Evolutionary conservation across 2,113 vertebrate species (phyloP), one percentile per base, ranked within the genome.

Genomic region (Lagenorhynchus albirostris): DNA sequence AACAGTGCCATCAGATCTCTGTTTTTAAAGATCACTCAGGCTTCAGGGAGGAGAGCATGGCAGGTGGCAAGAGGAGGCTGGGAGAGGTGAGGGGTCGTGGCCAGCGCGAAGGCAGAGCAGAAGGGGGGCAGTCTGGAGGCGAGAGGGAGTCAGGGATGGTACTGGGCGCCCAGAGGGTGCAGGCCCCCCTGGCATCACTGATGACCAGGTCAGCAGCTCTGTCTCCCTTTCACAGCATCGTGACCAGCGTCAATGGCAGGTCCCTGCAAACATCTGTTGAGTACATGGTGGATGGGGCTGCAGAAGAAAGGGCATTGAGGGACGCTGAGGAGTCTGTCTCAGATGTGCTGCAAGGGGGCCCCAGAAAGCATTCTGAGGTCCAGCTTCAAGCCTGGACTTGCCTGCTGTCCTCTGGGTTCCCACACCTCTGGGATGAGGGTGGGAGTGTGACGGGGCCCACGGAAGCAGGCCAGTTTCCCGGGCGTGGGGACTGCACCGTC

Each of bases 401-500:
- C 47, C 81, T n/a, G 81, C 55, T 13, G 8, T 29, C 55, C 80
- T 53, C 10, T 14, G 89, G 47, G 23, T 3, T 21, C 55, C 18
- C 44, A 68, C 15, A 36, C 23, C 62, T 26, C 0, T 0, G 4
- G 68, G 68, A 60, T 0, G 3, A 65, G 47, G 86, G 26, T 21
- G 2, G 33, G 38, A 5, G 20, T 18, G 13, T 33, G 74, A 74
- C 31, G 33, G 15, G 65, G 60, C 29, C 10, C 50, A 3, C 2
- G 62, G 74, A 36, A 14, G 68, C 0, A 6, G 55, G 31, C 50
- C 3, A 1, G 26, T 50, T n/a, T 62, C 50, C n/a, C 53, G 29
- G n/a, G n/a, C 3, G 1, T 11, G 5, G 5, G 4, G 62, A n/a
- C 5, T 1, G 58, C 1, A 9, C 3, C 29, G 18, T 33, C 9